Base-by-base conservation (phyloP, 23 tunicate genomes). In the Ciona savignyi region DNA sequence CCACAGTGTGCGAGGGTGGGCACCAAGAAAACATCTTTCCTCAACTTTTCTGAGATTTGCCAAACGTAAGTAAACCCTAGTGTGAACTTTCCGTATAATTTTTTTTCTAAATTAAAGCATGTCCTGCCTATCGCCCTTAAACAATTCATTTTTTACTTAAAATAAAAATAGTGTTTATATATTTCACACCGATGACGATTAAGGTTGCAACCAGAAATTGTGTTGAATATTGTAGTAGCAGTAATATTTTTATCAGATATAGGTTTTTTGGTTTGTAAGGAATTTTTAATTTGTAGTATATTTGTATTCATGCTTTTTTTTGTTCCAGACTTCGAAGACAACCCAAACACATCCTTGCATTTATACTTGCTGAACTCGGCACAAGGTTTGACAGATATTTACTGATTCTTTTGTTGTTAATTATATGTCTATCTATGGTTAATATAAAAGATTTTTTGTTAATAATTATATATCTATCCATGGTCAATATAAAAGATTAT, bases 1-100 rank as follows among this genome's bases (percentile, higher is more conserved):
- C 99, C 99, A 20, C 94, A 94, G 68, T 83, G 94, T 60, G 99
- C 99, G 26, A 65, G 99, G 11, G 94, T 94, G 4, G 99, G 99
- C 19, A 94, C 99, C 0, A 94, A 92, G 78, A 94, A 93, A 68
- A 93, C 98, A 20, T 86, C 90, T 28, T 93, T 93, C 63, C 75
- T 82, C 67, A 93, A 93, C 48, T 93, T 93, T 35, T 77, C 81
- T 6, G 96, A 88, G 31, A 81, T 88, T 67, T 88, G 96, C 72
- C 83, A 78, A 73, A 85, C 78, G 96, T 88, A 71, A 72, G 96
- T 71, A 29, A 15, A 24, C n/a, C n/a, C n/a, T n/a, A n/a, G 23
- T 32, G 63, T 35, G 6, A 24, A 21, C 23, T 29, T 29, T 71
- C n/a, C n/a, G 2, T 60, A 25, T 60, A 56, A 34, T 74, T 6